Evolutionary conservation across 2,113 vertebrate species (phyloP).

Genomic region (Gallinago jamesoni): DNA sequence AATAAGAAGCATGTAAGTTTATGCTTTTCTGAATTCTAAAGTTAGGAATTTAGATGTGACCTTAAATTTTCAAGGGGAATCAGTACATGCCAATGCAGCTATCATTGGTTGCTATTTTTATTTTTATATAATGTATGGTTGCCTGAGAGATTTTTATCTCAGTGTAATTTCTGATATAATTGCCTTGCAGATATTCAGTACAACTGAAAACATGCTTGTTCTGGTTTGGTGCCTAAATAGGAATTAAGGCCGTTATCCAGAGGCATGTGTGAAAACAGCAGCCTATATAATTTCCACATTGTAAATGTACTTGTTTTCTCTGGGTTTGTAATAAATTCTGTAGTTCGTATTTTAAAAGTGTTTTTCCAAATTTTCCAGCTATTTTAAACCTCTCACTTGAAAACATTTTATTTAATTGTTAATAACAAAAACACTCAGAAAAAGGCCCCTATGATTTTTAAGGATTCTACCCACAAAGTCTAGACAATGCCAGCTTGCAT

Average conservation of each 20-base stretch:
- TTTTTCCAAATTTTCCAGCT: background rate
- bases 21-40: background rate
- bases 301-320: slow-evolving; percentile 32
- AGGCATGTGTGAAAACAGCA: slow-evolving; percentile 5
- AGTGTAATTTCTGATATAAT: background rate
- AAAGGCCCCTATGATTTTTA: background rate
- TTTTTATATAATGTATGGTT: background rate
- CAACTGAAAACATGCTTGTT: background rate
- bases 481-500: background rate
- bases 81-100: background rate
- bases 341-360: background rate
- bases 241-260: background rate
- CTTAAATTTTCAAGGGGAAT: background rate
- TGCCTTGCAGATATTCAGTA: background rate
- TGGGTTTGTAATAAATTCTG: background rate
- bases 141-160: background rate
- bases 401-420: background rate
- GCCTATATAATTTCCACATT: slow-evolving; percentile 6
- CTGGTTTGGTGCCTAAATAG: background rate
- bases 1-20: background rate
- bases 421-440: background rate
- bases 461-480: background rate
- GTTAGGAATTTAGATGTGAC: background rate
- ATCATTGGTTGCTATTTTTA: background rate
- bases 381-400: background rate